These are phyloP conservation scores for Gila robusta DNA, from an alignment of 2,797 vertebrate species.

Conservation along the genomic window DNA sequence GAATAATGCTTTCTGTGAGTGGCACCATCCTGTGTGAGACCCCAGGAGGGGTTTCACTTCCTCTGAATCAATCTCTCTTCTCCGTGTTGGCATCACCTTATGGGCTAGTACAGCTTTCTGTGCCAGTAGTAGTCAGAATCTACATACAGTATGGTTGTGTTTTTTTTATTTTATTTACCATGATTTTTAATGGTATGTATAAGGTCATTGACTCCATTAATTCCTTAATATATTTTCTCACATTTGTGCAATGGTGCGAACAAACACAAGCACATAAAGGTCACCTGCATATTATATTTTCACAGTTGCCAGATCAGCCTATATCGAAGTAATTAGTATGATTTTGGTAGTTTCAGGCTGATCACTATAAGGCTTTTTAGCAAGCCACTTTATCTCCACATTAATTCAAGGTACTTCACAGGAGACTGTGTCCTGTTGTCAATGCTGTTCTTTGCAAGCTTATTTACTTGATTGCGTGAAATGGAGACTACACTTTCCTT, in stretches of 20 bases:
- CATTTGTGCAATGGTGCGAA: background rate
- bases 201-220: slow-evolving; percentile 28
- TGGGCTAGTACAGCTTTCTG: background rate
- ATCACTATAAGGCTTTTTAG: slow-evolving; percentile 31
- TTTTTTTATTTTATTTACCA: background rate
- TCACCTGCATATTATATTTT: slow-evolving; percentile 19
- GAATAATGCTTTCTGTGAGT: slow-evolving; percentile 34
- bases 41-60: slow-evolving; percentile 41
- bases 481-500: slow-evolving; percentile 31
- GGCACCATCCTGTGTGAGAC: slow-evolving; percentile 27
- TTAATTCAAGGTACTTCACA: slow-evolving; percentile 23
- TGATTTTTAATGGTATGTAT: slow-evolving; percentile 15
- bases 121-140: background rate
- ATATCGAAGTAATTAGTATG: background rate
- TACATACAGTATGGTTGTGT: background rate
- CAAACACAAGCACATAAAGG: slow-evolving; percentile 27
- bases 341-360: slow-evolving; percentile 14
- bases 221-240: slow-evolving; percentile 1
- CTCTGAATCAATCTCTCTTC: slow-evolving; percentile 34
- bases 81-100: slow-evolving; percentile 21
- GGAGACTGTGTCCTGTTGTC: slow-evolving; percentile 17
- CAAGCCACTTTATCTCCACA: slow-evolving; percentile 15
- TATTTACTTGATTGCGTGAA: slow-evolving; percentile 48
- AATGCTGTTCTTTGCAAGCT: background rate
- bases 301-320: background rate